These are phyloP conservation scores for Phytoseiulus persimilis DNA, from an alignment of 2,888 invertebrate genomes.

Conservation along the genomic window DNA sequence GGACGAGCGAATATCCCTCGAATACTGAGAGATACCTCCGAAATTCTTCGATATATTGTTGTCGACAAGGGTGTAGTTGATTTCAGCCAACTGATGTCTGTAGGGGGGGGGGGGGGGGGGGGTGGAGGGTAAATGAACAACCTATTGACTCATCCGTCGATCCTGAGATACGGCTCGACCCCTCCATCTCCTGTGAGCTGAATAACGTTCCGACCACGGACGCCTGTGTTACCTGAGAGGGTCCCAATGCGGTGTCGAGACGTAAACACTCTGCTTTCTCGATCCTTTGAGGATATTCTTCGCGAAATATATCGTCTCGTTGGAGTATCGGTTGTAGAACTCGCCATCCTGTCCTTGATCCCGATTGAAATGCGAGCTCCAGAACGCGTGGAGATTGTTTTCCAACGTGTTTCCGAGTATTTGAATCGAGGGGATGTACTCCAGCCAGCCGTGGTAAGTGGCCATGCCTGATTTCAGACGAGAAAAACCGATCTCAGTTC, in stretches of 20 bases:
- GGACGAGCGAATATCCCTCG: conserved; percentile 82
- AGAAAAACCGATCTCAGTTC: not conserved
- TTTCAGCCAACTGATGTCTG: conserved; percentile 62
- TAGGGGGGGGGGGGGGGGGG: too few species aligned
- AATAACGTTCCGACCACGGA: not conserved
- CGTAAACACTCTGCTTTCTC: conserved; percentile 66
- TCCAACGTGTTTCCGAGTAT: conserved; percentile 43
- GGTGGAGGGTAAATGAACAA: too few species aligned
- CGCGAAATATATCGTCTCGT: conserved; percentile 71
- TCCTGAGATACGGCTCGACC: too few species aligned
- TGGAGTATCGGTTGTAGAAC: conserved; percentile 73
- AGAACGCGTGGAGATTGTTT: conserved; percentile 66
- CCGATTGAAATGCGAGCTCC: conserved; percentile 75
- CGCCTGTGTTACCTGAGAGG: conserved; percentile 33
- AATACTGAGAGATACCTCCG: conserved; percentile 70
- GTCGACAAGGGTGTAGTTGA: conserved; percentile 77
- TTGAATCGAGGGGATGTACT: conserved; percentile 26
- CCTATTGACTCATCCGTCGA: too few species aligned
- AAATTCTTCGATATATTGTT: conserved; percentile 78
- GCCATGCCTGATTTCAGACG: conserved; percentile 1
- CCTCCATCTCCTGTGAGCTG: not conserved
- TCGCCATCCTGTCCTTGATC: conserved; percentile 76
- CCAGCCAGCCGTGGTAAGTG: conserved; percentile 15
- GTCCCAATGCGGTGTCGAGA: conserved; percentile 77
- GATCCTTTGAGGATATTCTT: conserved; percentile 74